Percentiles rank a stretch among this genome's conserved stretches.
These are phyloP conservation scores for Linnaemya tessellans DNA, from an alignment of 2,888 invertebrate genomes.

Conservation along the genomic window DNA sequence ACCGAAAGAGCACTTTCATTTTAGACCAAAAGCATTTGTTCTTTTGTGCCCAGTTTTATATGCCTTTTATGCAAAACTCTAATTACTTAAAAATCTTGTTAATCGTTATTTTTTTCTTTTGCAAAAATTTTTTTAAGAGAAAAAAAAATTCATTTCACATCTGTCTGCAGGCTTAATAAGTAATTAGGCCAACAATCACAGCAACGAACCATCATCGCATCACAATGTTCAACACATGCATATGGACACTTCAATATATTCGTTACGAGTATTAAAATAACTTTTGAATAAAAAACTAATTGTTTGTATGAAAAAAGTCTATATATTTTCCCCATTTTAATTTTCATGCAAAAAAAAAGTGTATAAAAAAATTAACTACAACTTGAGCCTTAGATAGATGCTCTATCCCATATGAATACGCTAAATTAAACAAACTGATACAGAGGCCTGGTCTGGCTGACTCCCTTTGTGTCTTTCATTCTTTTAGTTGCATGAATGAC, in stretches of 20 bases:
- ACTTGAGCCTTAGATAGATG: not conserved
- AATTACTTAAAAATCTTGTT: constrained; percentile 34
- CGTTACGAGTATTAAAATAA: constrained; percentile 42
- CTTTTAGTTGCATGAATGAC: constrained; percentile 6
- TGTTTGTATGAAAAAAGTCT: constrained; percentile 17
- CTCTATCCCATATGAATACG: constrained; percentile 48
- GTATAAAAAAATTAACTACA: too few species aligned
- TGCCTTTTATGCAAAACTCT: not conserved
- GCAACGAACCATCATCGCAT: not conserved
- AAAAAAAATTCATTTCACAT: not conserved
- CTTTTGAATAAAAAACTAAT: constrained; percentile 35
- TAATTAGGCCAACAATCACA: constrained; percentile 52
- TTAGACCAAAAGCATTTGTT: not conserved
- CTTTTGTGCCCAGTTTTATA: not conserved
- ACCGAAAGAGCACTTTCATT: not conserved
- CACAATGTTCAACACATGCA: not conserved
- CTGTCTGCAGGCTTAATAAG: constrained; percentile 24
- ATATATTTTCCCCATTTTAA: not conserved
- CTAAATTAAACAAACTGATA: constrained; percentile 59
- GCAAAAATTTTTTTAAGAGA: not conserved
- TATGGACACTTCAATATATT: constrained; percentile 47
- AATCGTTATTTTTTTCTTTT: constrained; percentile 12
- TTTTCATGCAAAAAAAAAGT: not conserved
- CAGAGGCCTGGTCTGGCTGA: not conserved
- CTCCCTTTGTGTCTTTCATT: constrained; percentile 17